Percentiles rank a stretch among this genome's conserved stretches.
Conservation (phyloP, 2,797 vertebrate genomes). For the Coracias cyanogaster region DNA sequence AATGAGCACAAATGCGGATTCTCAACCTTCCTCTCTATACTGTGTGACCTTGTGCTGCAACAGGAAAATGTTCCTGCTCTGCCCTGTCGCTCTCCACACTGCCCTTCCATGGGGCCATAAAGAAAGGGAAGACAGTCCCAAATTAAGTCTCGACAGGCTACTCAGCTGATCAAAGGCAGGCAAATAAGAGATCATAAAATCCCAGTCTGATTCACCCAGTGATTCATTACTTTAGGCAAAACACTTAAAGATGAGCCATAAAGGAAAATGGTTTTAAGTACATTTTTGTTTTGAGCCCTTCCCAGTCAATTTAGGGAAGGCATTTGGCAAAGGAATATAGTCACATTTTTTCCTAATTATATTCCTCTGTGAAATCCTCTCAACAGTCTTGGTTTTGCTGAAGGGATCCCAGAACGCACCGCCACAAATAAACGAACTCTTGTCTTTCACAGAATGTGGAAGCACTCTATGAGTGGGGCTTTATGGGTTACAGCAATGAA, state of each 20-base stretch:
- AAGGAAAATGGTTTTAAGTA: constrained; percentile 58
- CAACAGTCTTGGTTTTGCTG: not conserved
- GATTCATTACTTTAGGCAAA: constrained; percentile 65
- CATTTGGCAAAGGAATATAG: constrained; percentile 44
- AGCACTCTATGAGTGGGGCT: not conserved
- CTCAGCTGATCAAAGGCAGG: constrained; percentile 53
- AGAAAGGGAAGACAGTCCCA: constrained; percentile 3
- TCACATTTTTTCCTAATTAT: constrained; percentile 64
- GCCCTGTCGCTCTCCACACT: not conserved
- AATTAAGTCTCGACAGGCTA: constrained; percentile 35
- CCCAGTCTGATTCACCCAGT: constrained; percentile 43
- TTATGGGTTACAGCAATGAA: not conserved
- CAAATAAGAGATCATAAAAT: constrained; percentile 58
- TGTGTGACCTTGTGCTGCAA: not conserved
- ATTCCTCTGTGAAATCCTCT: constrained; percentile 60
- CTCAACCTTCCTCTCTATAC: not conserved
- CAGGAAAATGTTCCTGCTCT: not conserved
- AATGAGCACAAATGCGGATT: not conserved
- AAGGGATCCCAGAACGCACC: not conserved
- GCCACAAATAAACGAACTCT: not conserved
- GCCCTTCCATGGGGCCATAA: not conserved
- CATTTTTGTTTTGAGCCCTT: constrained; percentile 57
- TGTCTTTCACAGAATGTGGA: not conserved
- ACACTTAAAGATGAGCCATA: constrained; percentile 63
- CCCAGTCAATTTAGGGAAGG: constrained; percentile 53